Percentiles rank a stretch among this genome's conserved stretches.
These are phyloP conservation scores for Rhizomys pruinosus DNA, from an alignment of 2,113 vertebrate genomes.

Conservation along the genomic window DNA sequence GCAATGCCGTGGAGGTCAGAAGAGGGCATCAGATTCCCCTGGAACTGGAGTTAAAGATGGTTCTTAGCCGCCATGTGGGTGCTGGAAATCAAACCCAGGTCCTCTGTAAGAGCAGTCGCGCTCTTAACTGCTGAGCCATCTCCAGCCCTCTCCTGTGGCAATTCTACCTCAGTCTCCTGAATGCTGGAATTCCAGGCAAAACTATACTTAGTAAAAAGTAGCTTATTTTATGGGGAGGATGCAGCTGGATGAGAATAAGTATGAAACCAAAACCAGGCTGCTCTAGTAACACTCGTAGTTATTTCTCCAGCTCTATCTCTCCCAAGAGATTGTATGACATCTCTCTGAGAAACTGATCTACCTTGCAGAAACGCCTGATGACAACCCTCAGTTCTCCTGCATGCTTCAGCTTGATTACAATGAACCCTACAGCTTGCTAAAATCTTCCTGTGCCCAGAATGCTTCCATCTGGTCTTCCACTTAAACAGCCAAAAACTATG, in stretches of 20 bases:
- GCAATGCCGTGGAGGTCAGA: no score
- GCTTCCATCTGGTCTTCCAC: not conserved
- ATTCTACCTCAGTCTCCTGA: not conserved
- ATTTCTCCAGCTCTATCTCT: not conserved
- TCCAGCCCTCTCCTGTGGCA: no score
- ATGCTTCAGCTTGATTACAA: not conserved
- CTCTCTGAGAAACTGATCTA: not conserved
- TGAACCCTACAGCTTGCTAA: not conserved
- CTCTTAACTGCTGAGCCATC: no score
- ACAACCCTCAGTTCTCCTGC: not conserved
- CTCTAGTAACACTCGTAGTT: not conserved
- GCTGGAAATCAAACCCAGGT: no score
- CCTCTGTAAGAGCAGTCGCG: no score
- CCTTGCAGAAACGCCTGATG: not conserved
- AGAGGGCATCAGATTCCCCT: no score
- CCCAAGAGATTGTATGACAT: not conserved
- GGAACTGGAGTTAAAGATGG: no score
- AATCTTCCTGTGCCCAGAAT: not conserved
- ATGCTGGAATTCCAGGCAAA: not conserved
- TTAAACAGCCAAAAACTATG: not conserved
- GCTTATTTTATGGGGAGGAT: not conserved
- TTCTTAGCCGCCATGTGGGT: no score
- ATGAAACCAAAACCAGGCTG: not conserved
- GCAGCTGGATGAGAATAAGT: not conserved
- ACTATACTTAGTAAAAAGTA: not conserved